Conservation (phyloP, 2,797 vertebrate species). For the Pteronotus mesoamericanus region DNA sequence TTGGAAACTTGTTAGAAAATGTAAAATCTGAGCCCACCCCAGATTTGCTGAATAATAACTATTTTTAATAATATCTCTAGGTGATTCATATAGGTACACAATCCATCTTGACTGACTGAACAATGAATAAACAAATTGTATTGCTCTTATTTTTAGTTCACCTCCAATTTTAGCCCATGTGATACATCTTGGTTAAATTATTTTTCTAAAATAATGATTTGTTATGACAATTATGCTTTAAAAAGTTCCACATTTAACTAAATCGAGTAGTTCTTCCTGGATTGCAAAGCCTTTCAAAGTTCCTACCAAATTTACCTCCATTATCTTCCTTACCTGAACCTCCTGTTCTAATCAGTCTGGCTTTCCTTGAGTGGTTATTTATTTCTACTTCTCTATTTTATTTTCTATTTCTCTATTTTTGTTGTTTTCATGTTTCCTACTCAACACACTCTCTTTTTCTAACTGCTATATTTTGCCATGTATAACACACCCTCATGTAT, state of each 20-base stretch:
- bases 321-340: neutral
- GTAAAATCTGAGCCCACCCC: neutral
- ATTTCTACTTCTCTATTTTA: neutral
- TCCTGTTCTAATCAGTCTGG: neutral
- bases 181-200: neutral
- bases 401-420: constrained; percentile 13
- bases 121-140: neutral
- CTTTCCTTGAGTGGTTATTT: neutral
- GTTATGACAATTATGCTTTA: neutral
- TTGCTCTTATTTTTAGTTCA: neutral
- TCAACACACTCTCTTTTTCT: constrained; percentile 1
- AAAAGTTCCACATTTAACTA: neutral
- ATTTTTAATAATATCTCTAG: constrained; percentile 1
- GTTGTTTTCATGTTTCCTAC: neutral
- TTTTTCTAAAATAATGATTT: constrained; percentile 35
- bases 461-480: too few species aligned
- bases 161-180: neutral
- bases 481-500: too few species aligned
- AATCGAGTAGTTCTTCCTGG: neutral
- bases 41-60: neutral
- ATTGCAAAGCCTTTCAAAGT: neutral
- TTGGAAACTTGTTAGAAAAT: constrained; percentile 37
- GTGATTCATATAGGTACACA: neutral
- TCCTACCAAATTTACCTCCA: neutral
- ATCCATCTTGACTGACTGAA: neutral